phyloP scores from a whole-genome alignment of 2,888 invertebrate species.

The Poecilus cupreus region DNA sequence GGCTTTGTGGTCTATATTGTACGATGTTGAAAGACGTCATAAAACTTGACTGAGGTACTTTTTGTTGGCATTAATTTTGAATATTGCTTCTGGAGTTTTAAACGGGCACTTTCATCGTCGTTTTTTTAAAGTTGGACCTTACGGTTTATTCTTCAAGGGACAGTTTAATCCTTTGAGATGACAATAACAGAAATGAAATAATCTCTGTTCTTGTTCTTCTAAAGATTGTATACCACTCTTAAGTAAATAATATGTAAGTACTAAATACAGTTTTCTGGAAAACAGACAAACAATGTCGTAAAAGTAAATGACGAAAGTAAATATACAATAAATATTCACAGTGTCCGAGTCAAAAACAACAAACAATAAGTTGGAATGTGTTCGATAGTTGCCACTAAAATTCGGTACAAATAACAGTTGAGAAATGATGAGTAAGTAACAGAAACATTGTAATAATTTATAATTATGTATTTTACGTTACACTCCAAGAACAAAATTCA shows the following conservation, averaged over 20 bases:
- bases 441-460: too few relatives aligned
- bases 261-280: not conserved
- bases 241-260: too few relatives aligned
- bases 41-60: slow-evolving; percentile 15
- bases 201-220: not conserved
- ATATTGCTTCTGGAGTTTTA: not conserved
- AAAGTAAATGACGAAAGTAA: not conserved
- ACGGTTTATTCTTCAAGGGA: too few relatives aligned
- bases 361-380: not conserved
- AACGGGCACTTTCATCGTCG: not conserved
- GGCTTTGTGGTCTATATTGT: slow-evolving; percentile 38
- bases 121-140: too few relatives aligned
- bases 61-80: not conserved
- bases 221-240: too few relatives aligned
- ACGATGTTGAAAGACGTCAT: slow-evolving; percentile 19
- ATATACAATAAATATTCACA: not conserved
- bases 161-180: too few relatives aligned
- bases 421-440: too few relatives aligned
- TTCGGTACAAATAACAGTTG: too few relatives aligned
- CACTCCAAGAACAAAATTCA: too few relatives aligned
- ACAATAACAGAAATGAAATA: too few relatives aligned
- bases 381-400: not conserved
- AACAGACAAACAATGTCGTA: too few relatives aligned
- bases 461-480: too few relatives aligned
- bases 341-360: not conserved